Evolutionary conservation across 1,140 invertebrate genomes (phyloP), one percentile per base, ranked within the genome.

Genomic region (Megalopta genalis): DNA sequence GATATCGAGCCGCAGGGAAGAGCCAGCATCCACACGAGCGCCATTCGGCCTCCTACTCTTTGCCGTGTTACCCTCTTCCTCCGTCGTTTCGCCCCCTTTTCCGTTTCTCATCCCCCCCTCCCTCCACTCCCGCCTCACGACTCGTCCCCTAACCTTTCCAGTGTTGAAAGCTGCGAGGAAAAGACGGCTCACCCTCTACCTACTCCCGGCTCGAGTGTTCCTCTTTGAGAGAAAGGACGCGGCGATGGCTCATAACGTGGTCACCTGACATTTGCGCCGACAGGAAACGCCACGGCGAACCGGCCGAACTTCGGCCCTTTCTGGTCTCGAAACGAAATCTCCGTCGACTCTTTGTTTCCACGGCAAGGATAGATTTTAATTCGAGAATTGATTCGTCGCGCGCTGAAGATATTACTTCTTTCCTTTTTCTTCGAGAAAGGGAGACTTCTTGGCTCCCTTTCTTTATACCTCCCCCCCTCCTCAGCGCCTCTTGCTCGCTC

Each of bases 1-100:
- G 87, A 88, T 88, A 88, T 88, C 77, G 81, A 79, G 66, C 76
- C 77, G 70, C 66, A 77, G 85, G 67, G 62, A 87, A 85, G 81
- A 81, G 66, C 68, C 84, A 86, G 84, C 84, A 88, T 87, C 86
- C 77, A 76, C 83, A 81, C 73, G 70, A 84, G 70, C 76, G 72
- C 83, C 71, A 74, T 85, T 82, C 81, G 74, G 70, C 68, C 79
- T 75, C 77, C 74, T 72, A 62, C 65, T 74, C 73, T 70, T 81
- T 27, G 54, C 64, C 60, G 39, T 37, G 27, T 39, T 74, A 32
- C 60, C 27, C 60, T 63, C 60, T 63, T 63, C 27, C 57, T 68
- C 14, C 27, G 25, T 59, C 65, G 27, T 70, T 69, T 54, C 46
- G 37, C 52, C 67, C 64, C 54, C 57, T 46, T 49, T 64, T 77